Percentiles rank a stretch among this genome's conserved stretches.
Conservation (phyloP, 2,797 vertebrate genomes). For the Typhlichthys eigenmanni region DNA sequence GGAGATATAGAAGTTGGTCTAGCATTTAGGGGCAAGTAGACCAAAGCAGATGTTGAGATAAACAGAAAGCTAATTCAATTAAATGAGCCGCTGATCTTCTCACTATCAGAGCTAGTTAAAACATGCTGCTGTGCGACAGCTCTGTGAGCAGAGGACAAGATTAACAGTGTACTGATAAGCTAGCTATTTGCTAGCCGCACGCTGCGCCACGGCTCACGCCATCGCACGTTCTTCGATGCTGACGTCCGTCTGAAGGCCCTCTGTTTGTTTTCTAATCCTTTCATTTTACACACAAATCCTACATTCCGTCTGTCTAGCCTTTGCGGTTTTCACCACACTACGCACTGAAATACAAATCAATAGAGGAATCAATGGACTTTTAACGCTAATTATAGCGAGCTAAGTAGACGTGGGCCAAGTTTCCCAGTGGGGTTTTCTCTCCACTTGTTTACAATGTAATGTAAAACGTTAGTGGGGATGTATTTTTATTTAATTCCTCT, state of each 20-base stretch:
- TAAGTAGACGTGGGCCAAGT: too few relatives aligned
- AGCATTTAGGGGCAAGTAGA: slow-evolving; percentile 58
- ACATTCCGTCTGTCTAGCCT: slow-evolving; percentile 2
- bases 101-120: slow-evolving; percentile 74
- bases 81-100: slow-evolving; percentile 71
- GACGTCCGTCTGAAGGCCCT: too few relatives aligned
- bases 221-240: slow-evolving; percentile 20
- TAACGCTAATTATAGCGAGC: slow-evolving; percentile 1
- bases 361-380: slow-evolving; percentile 17
- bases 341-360: slow-evolving; percentile 3
- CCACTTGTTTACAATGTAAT: too few relatives aligned
- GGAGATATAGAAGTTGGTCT: slow-evolving; percentile 36
- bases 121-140: slow-evolving; percentile 67
- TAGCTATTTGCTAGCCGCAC: slow-evolving; percentile 58
- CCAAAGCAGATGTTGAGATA: slow-evolving; percentile 69
- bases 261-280: neutral
- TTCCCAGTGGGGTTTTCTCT: too few relatives aligned
- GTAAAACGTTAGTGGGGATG: neutral
- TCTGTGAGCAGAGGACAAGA: slow-evolving; percentile 66
- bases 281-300: neutral
- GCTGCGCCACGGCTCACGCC: slow-evolving; percentile 33
- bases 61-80: slow-evolving; percentile 76
- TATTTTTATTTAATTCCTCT: neutral
- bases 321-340: neutral
- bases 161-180: slow-evolving; percentile 70